Evolutionary conservation across 2,113 vertebrate species (phyloP), one percentile per base, ranked within the genome.

Genomic region (Salminus brasiliensis): DNA sequence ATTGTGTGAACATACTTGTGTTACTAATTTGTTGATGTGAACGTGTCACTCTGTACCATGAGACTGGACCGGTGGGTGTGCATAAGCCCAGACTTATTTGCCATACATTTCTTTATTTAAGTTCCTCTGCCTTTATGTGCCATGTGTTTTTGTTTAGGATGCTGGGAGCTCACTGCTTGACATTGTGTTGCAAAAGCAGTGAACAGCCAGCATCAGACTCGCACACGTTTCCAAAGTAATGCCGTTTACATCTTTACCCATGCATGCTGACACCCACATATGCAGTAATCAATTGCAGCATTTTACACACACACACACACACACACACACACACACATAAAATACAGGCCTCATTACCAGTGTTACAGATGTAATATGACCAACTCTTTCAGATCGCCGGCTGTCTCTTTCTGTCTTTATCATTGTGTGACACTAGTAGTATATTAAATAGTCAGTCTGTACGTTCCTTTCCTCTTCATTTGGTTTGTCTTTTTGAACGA

Each of bases 21-120:
- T 84, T 74, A 65, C 25, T 85, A 83, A 81, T 79, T 63, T 74
- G 57, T 85, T 81, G 43, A 70, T 63, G 21, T 60, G 77, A 68
- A 76, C 41, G 85, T 47, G 68, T 78, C 71, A 23, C 9, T 57
- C 34, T 74, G 34, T 74, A 71, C 81, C 72, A 68, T 34, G 60
- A 88, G 83, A 73, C 73, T 83, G 85, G 88, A 88, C 83, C 0
- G 80, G 84, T 86, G 88, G 87, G 89, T 88, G 71, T 30, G 41
- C 47, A 9, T 71, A 59, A 23, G 12, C 10, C 29, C 41, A 18
- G 0, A 52, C 18, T 67, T 29, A 21, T 81, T 39, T 62, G 36
- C 57, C 68, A 79, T 60, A 66, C 49, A 32, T 81, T 34, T 5
- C 49, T 67, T 65, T 52, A 12, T 59, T 27, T 60, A 21, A 63